Conservation (phyloP, 30 jellyfish, hydroid and myxozoan species). For the Calvadosia cruxmelitensis region DNA sequence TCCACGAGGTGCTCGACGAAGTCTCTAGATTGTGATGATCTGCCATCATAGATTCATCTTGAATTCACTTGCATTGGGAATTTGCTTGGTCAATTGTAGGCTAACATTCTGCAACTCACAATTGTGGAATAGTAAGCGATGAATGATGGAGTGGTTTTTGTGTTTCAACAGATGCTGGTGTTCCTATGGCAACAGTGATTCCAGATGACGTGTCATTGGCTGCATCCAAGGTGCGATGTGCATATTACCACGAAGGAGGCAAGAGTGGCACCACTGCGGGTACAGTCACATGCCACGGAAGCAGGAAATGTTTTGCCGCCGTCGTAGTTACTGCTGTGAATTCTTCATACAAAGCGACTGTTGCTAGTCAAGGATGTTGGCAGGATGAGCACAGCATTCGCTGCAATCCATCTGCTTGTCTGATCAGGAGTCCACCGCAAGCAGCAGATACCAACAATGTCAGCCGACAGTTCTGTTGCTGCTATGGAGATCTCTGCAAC, state of each 20-base stretch:
- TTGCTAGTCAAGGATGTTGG: not conserved
- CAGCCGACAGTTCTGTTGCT: not conserved
- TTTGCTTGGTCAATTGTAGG: too few relatives aligned
- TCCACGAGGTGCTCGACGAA: too few relatives aligned
- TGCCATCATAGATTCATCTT: too few relatives aligned
- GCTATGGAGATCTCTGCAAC: not conserved
- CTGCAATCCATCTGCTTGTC: not conserved
- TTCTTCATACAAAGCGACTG: not conserved
- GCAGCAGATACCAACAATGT: not conserved
- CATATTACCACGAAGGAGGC: not conserved
- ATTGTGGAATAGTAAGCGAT: not conserved
- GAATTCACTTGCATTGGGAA: too few relatives aligned
- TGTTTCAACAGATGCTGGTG: too few relatives aligned
- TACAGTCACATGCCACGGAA: not conserved
- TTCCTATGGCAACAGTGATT: too few relatives aligned
- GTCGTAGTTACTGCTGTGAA: not conserved
- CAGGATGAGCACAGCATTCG: not conserved
- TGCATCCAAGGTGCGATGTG: not conserved
- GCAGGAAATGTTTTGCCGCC: not conserved
- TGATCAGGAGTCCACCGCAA: not conserved
- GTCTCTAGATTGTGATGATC: too few relatives aligned
- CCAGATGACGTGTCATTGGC: too few relatives aligned
- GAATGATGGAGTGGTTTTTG: not conserved
- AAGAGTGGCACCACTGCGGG: not conserved
- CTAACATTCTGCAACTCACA: too few relatives aligned